Base-by-base conservation (phyloP, 2,113 vertebrate genomes). In the Tylochromis polylepis region DNA sequence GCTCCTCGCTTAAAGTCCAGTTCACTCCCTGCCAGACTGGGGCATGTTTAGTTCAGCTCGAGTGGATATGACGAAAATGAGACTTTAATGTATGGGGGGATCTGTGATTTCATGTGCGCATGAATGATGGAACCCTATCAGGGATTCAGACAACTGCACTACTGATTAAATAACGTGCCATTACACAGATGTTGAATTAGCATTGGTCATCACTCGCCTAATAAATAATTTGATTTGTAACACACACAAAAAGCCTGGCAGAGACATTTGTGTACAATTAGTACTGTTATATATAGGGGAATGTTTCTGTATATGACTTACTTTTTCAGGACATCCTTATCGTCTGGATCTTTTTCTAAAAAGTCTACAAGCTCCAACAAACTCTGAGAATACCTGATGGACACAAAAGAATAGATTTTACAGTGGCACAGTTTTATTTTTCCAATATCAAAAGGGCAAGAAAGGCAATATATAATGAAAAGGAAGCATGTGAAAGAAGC, bases 291-390 rank as follows among this genome's bases (percentile, higher is more conserved):
- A 6, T 41, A 10, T 53, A 16, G 2, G n/a, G 16, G 6, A 75
- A 85, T 41, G 59, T 24, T 20, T 70, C 3, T 43, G 3, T n/a
- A 3, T 41, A 70, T 2, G 16, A 72, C 98, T 97, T 97, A 99
- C 99, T 96, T 97, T 81, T 95, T 96, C 82, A 99, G 94, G 79
- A 96, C 95, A 79, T 97, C 97, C 80, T 97, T 97, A 91, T 99
- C 96, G 31, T 98, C 96, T 72, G 98, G 96, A 79, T 95, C 97
- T 93, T 96, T 97, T 82, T 98, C 97, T 89, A 97, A 95, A 91
- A 99, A 99, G 41, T 99, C 98, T 70, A 99, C 94, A 57, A 99
- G 91, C 58, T 99, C 99, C 95, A 97, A 95, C 84, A 99, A 94
- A 91, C 98, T 99, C 94, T 98, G 98, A 15, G 96, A 95, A 92